These are phyloP conservation scores for Bubo blakistoni DNA, from an alignment of 2,113 vertebrate genomes.

Conservation along the genomic window DNA sequence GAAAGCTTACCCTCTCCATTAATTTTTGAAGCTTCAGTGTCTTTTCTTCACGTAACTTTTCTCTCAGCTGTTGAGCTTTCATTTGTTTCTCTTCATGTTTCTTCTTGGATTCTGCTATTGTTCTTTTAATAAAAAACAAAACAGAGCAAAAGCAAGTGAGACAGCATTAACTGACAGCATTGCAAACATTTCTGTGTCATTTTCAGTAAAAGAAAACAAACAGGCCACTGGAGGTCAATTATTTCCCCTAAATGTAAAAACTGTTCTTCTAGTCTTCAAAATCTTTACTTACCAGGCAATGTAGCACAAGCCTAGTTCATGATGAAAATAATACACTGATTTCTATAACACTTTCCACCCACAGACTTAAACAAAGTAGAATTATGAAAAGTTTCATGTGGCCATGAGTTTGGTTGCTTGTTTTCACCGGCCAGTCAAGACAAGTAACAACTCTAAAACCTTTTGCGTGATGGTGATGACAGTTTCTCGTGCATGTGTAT, in stretches of 20 bases:
- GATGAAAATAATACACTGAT: neutral
- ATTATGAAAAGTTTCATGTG: neutral
- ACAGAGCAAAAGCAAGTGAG: neutral
- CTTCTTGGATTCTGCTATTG: slow-evolving; percentile 99
- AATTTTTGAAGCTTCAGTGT: slow-evolving; percentile 96
- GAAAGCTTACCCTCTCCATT: slow-evolving; percentile 88
- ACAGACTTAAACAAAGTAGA: neutral
- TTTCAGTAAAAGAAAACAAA: neutral
- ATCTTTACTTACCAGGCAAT: neutral
- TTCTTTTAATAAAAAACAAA: slow-evolving; percentile 78
- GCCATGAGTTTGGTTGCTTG: neutral
- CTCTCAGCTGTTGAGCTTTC: slow-evolving; percentile 96
- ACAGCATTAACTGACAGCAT: neutral
- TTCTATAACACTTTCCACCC: neutral
- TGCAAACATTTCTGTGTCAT: neutral
- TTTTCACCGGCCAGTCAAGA: neutral
- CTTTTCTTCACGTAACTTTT: slow-evolving; percentile 97
- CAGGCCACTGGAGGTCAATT: neutral
- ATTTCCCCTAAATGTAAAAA: neutral
- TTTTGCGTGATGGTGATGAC: slow-evolving; percentile 95
- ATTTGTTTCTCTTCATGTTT: slow-evolving; percentile 99
- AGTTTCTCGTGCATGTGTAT: slow-evolving; percentile 99
- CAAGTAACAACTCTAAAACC: slow-evolving; percentile 67
- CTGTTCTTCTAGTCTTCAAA: neutral
- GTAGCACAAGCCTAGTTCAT: rapidly evolving